Evolutionary conservation across 1,140 invertebrate species (phyloP), one percentile per base, ranked within the genome.

Genomic region (Euborellia annulipes): DNA sequence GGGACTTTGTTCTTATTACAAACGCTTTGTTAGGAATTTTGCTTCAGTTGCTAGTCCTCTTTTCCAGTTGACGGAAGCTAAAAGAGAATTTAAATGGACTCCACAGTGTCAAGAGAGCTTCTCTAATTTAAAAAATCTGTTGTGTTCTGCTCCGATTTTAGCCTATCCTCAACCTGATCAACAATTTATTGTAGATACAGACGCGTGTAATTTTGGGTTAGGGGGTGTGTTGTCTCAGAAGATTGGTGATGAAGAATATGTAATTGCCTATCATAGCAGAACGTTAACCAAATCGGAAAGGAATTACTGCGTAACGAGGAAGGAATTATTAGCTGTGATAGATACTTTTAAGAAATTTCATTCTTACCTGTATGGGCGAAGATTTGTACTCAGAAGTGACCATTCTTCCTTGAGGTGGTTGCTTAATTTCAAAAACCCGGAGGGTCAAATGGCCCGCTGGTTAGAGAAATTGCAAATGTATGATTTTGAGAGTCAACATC

Each of bases 281-380:
- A 48, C 40, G 1, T 17, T 48, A n/a, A 48, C 43, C 36, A 3
- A 43, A 36, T 40, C 46, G n/a, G 56, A 57, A 51, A 38, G 14
- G 38, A 54, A 52, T 47, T 58, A 58, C 44, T 48, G 46, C 0
- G 54, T 54, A 3, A 59, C 51, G 9, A 57, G 61, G 50, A 54
- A 56, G 30, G 57, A 61, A 54, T 40, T 59, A 3, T 36, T 61
- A 22, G 59, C 54, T 11, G 56, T 59, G 11, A 41, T 47, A 3
- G 40, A 39, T 37, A 14, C 37, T 11, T 22, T n/a, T 18, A 47
- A 47, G 41, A 16, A 41, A 13, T 47, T 36, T 30, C 32, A 56
- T 17, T 56, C 56, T 32, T 64, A 63, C 48, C 23, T 62, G 9
- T 58, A 54, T 36, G 60, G 59, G 16, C 36, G 41, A 20, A 52